Percentiles rank a stretch among this genome's conserved stretches.
phyloP scores from a whole-genome alignment of 2,888 invertebrate genomes.

The Meta bourneti region DNA sequence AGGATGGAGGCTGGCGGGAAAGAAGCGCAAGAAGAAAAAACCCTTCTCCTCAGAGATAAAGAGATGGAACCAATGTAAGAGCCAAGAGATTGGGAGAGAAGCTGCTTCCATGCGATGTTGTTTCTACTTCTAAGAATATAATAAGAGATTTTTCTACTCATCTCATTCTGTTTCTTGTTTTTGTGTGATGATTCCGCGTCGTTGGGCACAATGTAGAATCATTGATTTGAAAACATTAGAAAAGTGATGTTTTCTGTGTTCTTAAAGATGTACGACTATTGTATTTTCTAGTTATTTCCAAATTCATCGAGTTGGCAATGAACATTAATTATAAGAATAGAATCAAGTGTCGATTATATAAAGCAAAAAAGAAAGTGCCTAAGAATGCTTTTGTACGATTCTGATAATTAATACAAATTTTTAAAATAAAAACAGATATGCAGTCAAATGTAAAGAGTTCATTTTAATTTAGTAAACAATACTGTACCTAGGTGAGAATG shows the following conservation, averaged over 20 bases:
- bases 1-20: not conserved
- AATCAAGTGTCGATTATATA: too few species aligned
- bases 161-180: not conserved
- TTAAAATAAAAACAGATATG: too few species aligned
- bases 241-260: not conserved
- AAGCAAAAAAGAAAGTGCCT: too few species aligned
- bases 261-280: too few species aligned
- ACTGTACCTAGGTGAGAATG: too few species aligned
- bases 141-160: conserved; percentile 16
- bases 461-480: too few species aligned
- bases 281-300: too few species aligned
- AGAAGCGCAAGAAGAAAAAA: not conserved
- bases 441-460: too few species aligned
- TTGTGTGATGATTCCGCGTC: not conserved
- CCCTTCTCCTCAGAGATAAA: conserved; percentile 10
- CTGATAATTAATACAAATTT: too few species aligned
- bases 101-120: not conserved
- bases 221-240: not conserved
- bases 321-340: too few species aligned
- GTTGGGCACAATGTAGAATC: not conserved
- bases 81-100: conserved; percentile 4
- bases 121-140: conserved; percentile 21
- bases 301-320: too few species aligned
- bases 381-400: too few species aligned
- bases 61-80: conserved; percentile 11